Conservation (phyloP, 2,113 vertebrate genomes). For the Heterotilapia buettikoferi region DNA sequence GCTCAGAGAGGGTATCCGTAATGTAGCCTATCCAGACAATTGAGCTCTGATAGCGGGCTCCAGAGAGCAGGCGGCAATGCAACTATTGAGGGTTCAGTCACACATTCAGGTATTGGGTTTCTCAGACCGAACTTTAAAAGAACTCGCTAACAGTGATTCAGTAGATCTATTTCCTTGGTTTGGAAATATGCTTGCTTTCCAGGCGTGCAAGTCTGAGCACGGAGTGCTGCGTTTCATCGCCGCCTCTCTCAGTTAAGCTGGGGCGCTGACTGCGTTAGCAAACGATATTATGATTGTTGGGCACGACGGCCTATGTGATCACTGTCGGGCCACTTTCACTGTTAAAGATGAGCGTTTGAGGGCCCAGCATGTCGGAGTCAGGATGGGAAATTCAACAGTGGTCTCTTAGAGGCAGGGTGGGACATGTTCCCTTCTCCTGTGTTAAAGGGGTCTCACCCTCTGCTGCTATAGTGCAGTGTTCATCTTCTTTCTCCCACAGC, state of each 20-base stretch:
- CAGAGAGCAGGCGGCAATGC: too few relatives aligned
- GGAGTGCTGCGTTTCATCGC: background rate
- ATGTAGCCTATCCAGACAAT: too few relatives aligned
- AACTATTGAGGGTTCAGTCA: too few relatives aligned
- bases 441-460: background rate
- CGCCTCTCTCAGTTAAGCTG: background rate
- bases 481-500: background rate
- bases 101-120: too few relatives aligned
- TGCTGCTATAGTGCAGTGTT: background rate
- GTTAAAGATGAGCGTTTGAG: background rate
- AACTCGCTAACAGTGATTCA: too few relatives aligned
- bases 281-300: background rate
- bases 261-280: background rate
- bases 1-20: too few relatives aligned
- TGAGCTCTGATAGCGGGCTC: too few relatives aligned
- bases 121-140: too few relatives aligned
- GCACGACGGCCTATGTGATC: background rate
- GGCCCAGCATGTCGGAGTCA: background rate
- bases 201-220: background rate
- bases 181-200: too few relatives aligned
- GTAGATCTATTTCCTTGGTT: too few relatives aligned
- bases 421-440: rapidly evolving
- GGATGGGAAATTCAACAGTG: background rate
- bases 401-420: background rate
- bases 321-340: background rate